A percentile compares a stretch with the other conserved stretches of the same genome.
These are phyloP conservation scores for Bucco capensis DNA, from an alignment of 2,113 vertebrate species.

Conservation along the genomic window DNA sequence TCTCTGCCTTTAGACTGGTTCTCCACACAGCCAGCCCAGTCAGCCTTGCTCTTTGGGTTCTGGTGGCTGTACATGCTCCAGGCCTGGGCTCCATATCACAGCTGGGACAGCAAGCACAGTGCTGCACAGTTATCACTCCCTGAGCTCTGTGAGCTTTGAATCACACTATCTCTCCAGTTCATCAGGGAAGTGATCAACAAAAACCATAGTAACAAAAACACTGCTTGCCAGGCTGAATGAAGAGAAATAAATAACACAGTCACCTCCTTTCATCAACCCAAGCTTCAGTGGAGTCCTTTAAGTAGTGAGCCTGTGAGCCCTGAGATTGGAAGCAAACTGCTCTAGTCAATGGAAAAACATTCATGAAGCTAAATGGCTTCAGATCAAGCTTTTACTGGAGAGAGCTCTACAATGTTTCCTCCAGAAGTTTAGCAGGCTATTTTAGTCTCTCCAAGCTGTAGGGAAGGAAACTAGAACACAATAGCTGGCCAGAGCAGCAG, in stretches of 20 bases:
- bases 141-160: neutral
- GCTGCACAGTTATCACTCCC: neutral
- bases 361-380: conserved; percentile 19
- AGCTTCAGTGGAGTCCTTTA: neutral
- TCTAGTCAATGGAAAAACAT: conserved; percentile 19
- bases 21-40: neutral
- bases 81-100: neutral
- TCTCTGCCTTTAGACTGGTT: neutral
- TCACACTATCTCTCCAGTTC: neutral
- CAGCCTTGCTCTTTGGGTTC: neutral
- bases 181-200: neutral
- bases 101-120: neutral
- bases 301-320: neutral
- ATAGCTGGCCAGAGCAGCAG: neutral
- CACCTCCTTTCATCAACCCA: neutral
- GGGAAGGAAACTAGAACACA: conserved; percentile 45
- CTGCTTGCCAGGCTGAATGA: neutral
- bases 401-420: conserved; percentile 34
- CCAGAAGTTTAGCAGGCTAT: conserved; percentile 16
- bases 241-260: neutral
- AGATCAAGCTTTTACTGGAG: conserved; percentile 24
- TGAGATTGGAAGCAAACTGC: neutral
- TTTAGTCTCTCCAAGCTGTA: neutral
- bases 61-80: neutral
- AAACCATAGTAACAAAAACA: neutral